Evolutionary conservation across 2,797 vertebrate genomes (phyloP), one percentile per base, ranked within the genome.

Genomic region (Gouania willdenowi): DNA sequence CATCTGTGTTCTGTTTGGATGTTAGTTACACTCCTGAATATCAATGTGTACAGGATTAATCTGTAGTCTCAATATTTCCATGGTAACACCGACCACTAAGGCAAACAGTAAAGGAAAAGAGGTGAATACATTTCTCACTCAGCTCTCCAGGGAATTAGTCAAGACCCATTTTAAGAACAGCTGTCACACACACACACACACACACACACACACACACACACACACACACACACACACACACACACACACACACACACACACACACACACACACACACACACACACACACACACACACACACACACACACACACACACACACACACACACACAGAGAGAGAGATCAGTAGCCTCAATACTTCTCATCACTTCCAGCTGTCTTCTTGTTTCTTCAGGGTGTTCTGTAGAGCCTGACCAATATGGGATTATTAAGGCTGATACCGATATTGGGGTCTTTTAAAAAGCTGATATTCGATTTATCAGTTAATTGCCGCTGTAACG

Each of bases 91-190:
- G 48, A 44, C 40, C 31, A 44, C 34, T 21, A 26, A 62, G 49
- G 61, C 57, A 71, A 58, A 68, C 54, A 44, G 62, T 36, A 22
- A 49, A 39, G 42, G 41, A 54, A 70, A 59, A 57, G 58, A 78
- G 65, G 67, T 76, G 72, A 76, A 70, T 71, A 74, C 67, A 54
- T 74, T 72, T 70, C 59, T 59, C 62, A 44, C 40, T 31, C 2
- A 17, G 12, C 5, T 58, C 75, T 61, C 43, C 2, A 3, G 70
- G 40, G 75, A 66, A 24, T 3, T 22, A 56, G 59, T 37, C 49
- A 35, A 66, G 49, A 76, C 45, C 58, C 66, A 74, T 39, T 78
- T 76, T 58, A 74, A 67, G 64, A 71, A 48, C 64, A 75, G 64
- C 71, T 76, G 74, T 75, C 63, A 58, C 35, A 45, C n/a, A 33